phyloP scores from a whole-genome alignment of 2,888 invertebrate genomes.

The Deilephila porcellus region DNA sequence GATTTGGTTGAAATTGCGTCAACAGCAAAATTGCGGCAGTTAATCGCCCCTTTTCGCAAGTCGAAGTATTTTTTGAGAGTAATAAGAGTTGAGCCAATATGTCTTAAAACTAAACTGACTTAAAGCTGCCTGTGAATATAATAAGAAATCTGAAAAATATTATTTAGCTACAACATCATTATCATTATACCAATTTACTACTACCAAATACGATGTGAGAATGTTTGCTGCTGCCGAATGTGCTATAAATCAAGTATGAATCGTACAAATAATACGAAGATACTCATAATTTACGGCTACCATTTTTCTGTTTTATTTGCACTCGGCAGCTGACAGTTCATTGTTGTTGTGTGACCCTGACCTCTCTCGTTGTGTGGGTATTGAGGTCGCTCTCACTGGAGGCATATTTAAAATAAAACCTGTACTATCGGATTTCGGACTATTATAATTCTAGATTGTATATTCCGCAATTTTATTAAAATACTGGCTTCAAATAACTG shows the following conservation, averaged over 20 bases:
- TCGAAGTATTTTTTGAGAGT: no score
- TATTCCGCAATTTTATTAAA: background rate
- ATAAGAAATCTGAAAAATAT: no score
- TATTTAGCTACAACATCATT: no score
- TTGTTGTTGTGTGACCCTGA: conserved; percentile 7
- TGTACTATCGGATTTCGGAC: background rate
- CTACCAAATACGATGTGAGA: no score
- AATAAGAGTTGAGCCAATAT: no score
- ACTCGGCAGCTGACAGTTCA: conserved; percentile 3
- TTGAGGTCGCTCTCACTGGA: conserved; percentile 16
- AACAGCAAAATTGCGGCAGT: no score
- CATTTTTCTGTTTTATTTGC: background rate
- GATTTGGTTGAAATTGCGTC: no score
- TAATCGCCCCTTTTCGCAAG: no score
- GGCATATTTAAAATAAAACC: background rate
- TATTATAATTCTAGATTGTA: background rate
- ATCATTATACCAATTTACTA: no score
- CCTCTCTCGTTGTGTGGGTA: conserved; percentile 18
- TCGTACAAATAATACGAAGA: background rate
- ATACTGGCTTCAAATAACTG: background rate
- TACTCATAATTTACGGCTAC: background rate
- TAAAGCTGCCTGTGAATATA: no score
- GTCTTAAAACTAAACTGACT: no score
- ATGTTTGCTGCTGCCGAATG: no score
- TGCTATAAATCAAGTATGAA: background rate